Evolutionary conservation across 2,113 vertebrate genomes (phyloP).

Genomic region (Phaethon lepturus): DNA sequence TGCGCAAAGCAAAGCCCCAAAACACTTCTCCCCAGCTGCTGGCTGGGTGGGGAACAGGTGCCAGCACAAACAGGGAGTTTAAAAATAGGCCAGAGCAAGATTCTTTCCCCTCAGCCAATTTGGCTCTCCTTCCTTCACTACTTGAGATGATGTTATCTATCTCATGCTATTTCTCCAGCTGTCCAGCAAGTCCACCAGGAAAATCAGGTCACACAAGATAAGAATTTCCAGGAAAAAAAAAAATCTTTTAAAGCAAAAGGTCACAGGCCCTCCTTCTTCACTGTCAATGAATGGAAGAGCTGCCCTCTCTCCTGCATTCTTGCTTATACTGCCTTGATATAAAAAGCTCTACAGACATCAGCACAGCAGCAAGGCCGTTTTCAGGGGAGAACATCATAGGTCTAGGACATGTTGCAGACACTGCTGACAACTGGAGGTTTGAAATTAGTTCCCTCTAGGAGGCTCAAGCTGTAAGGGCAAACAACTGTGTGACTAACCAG

Average conservation of each 20-base stretch:
- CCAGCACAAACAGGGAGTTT: background rate
- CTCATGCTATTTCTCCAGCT: background rate
- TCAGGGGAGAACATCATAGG: accelerated
- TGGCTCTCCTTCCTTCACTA: background rate
- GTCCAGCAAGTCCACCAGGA: background rate
- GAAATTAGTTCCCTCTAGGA: background rate
- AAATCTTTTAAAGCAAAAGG: background rate
- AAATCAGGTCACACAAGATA: background rate
- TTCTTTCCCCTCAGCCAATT: background rate
- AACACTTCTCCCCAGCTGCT: background rate
- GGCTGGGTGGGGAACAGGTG: background rate
- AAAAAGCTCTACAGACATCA: background rate
- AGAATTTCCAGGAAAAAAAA: background rate
- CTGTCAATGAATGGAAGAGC: background rate
- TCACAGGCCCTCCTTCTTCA: background rate
- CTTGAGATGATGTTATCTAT: background rate
- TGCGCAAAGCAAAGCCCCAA: background rate
- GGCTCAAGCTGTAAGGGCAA: background rate
- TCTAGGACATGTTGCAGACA: background rate
- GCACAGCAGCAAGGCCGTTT: background rate
- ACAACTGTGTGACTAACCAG: background rate
- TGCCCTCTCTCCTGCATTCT: background rate
- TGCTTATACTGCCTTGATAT: background rate
- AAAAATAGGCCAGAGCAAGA: conserved; percentile 38
- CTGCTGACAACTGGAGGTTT: background rate